Base-by-base conservation (phyloP, 2,888 invertebrate genomes). In the Mesorhabditis sp. region DNA sequence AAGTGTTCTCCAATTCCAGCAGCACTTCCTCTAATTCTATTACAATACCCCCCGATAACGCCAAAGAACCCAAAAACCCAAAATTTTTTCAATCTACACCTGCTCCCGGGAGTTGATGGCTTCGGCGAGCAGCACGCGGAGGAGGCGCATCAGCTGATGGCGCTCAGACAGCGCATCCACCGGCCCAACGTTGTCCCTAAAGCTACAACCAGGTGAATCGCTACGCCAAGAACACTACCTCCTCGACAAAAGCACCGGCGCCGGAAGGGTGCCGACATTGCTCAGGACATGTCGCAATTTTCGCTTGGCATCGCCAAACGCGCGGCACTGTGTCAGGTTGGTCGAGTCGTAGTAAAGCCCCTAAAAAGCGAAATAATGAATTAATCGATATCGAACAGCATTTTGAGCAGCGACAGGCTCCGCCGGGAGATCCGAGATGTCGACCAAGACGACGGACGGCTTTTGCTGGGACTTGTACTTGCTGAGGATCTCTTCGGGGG, bases 281-380 rank as follows among this genome's bases (percentile, higher is more conserved):
- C 95, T 93, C 45, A 97, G 89, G 68, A 96, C 95, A 80, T 93
- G 89, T 42, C 96, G 90, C 72, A 97, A 88, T 85, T 95, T 95
- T 76, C 93, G 91, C 87, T 95, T 95, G 82, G 91, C 90, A 85
- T 92, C 91, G 62, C 88, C 85, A 84, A 91, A 91, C 61, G 90
- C 90, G 70, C 87, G 87, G 67, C 75, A 74, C 44, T 58, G 43
- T 2, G 77, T 67, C 41, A 84, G 43, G 65, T 83, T 84, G 7
- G 70, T 72, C 2, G 77, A 70, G 43, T 79, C 77, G 67, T 82
- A 84, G 69, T 85, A 84, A 6, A 81, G 79, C 43, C 5, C 15
- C 15, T 7, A 50, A 50, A 50, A 50, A 13, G 58, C 58, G 2
- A 13, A 50, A n/a, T 50, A 50, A 50, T 13, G 58, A 13, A 50